phyloP scores from a whole-genome alignment of 2,888 invertebrate genomes.

The Bembecia ichneumoniformis region DNA sequence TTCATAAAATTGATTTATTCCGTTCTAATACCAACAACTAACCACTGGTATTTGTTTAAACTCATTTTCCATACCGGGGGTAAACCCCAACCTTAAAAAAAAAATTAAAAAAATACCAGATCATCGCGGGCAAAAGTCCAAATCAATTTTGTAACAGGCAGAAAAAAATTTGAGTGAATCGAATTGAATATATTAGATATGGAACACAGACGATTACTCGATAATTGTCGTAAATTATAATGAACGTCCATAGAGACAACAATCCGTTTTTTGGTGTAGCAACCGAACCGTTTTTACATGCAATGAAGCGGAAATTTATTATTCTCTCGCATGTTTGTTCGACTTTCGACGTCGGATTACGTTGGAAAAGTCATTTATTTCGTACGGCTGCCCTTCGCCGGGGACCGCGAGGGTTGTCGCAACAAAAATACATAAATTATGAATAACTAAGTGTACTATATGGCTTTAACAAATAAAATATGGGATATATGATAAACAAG shows the following conservation, averaged over 20 bases:
- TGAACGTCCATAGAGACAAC: not conserved
- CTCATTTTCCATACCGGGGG: too few relatives aligned
- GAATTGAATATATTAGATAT: too few relatives aligned
- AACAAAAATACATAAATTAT: not conserved
- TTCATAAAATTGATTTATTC: too few relatives aligned
- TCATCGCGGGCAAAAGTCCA: too few relatives aligned
- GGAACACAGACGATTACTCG: not conserved
- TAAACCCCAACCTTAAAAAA: too few relatives aligned
- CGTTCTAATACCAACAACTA: too few relatives aligned
- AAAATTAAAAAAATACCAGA: too few relatives aligned
- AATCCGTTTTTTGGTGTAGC: not conserved
- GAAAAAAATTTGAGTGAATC: too few relatives aligned
- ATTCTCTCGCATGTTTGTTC: constrained; percentile 9
- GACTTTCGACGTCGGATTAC: constrained; percentile 12
- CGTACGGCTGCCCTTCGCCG: constrained; percentile 4
- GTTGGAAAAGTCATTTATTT: constrained; percentile 11
- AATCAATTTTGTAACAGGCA: too few relatives aligned
- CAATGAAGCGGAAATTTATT: constrained; percentile 9
- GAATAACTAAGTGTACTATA: not conserved
- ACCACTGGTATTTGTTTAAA: too few relatives aligned
- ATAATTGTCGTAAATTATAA: not conserved
- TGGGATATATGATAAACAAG: too few relatives aligned
- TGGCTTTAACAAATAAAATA: too few relatives aligned
- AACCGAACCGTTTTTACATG: constrained; percentile 3
- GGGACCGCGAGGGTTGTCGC: constrained; percentile 4